Base-by-base conservation (phyloP, 2,888 invertebrate species). In the Cephus rjabovi region DNA sequence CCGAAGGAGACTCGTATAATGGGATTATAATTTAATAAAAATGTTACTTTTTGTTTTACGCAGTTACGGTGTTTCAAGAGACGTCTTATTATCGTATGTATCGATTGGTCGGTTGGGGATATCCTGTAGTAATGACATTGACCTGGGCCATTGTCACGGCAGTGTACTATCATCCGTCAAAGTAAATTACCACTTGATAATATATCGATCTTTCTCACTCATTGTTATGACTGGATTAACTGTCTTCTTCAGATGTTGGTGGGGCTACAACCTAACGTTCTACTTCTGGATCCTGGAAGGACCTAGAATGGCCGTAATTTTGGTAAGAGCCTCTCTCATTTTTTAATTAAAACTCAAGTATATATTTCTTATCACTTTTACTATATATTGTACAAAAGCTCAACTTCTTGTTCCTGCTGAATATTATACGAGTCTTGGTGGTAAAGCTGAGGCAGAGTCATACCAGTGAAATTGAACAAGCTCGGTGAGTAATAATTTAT, bases 251-350 rank as follows among this genome's bases (percentile, higher is more conserved):
- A 95, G 95, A 80, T 96, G 97, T 89, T 97, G 97, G 96, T 96
- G 95, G 92, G 96, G 96, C 6, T 98, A 98, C 89, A 97, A 97
- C 89, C 94, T 97, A 82, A 93, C 95, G 11, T 92, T 93, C 0
- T 95, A 95, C 85, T 98, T 97, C 90, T 98, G 98, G 98, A 96
- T 98, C 83, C 92, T 98, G 35, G 98, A 98, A 91, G 98, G 96
- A 34, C 98, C 98, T 0, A 93, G 98, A 76, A 93, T 96, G 79
- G 94, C 94, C 3, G 95, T 98, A 34, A 95, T 98, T 84, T 89
- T 95, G 92, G 97, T 98, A 92, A 94, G 94, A 56, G 34, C 34
- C 56, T 56, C 15, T 23, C 56, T 56, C 15, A 23, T 23, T 73
- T 12, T 78, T 75, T 68, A 69, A 56, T n/a, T 73, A 74, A 31